A percentile compares a stretch with the other conserved stretches of the same genome.
Conservation (phyloP, 2,113 vertebrate genomes). For the Rhipidura dahli region DNA sequence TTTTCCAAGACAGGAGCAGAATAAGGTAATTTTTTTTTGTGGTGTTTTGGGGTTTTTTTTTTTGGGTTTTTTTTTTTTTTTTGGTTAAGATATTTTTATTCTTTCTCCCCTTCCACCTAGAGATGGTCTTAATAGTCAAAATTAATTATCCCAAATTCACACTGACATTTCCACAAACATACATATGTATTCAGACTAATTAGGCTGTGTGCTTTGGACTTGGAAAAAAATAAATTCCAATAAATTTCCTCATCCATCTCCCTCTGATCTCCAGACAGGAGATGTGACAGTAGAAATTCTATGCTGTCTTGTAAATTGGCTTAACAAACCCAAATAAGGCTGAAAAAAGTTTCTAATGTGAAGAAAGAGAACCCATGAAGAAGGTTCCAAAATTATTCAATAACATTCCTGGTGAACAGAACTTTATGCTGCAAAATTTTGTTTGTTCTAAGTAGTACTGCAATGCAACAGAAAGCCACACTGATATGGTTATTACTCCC, state of each 20-base stretch:
- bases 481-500: not conserved
- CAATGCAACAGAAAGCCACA: not conserved
- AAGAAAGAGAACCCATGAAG: not conserved
- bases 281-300: not conserved
- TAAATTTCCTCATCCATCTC: not conserved
- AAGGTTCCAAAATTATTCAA: not conserved
- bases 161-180: not conserved
- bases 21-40: not conserved
- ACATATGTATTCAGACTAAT: not conserved
- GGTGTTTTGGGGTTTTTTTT: not conserved
- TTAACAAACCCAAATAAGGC: not conserved
- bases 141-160: not conserved
- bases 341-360: not conserved
- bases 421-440: not conserved
- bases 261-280: not conserved
- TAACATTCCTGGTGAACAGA: not conserved
- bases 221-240: not conserved
- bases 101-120: no score
- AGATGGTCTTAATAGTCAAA: not conserved
- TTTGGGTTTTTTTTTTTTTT: no score
- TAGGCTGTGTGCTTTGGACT: not conserved
- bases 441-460: not conserved
- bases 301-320: not conserved
- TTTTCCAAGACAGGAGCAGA: not conserved
- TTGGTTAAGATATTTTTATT: no score